These are phyloP conservation scores for Cossypha polioptera DNA, from an alignment of 2,797 vertebrate genomes.

Conservation along the genomic window DNA sequence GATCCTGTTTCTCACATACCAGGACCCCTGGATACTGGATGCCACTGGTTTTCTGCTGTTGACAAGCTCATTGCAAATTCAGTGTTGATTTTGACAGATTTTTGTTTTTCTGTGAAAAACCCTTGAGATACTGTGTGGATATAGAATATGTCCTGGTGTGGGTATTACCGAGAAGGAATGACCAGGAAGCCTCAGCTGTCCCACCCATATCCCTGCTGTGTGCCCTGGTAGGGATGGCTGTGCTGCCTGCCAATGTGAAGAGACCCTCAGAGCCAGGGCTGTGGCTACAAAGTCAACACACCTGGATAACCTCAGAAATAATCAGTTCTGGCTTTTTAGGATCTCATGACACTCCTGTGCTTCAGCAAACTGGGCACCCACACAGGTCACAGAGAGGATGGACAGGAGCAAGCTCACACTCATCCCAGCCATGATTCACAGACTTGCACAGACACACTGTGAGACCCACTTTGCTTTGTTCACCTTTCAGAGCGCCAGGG, in stretches of 20 bases:
- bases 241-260: neutral
- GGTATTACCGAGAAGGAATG: neutral
- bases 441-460: neutral
- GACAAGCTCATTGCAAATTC: neutral
- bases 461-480: neutral
- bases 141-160: neutral
- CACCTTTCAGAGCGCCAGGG: neutral
- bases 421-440: neutral
- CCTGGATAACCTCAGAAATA: neutral
- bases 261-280: neutral
- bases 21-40: neutral
- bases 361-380: neutral
- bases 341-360: neutral
- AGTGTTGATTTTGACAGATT: neutral
- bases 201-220: rapidly evolving
- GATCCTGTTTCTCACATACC: neutral
- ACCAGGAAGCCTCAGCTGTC: neutral
- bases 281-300: neutral
- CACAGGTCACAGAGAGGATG: neutral
- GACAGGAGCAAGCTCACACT: neutral
- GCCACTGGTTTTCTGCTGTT: neutral
- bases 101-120: neutral
- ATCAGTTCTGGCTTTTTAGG: neutral
- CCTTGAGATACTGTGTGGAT: neutral
- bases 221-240: rapidly evolving